phyloP scores from a whole-genome alignment of 2,113 vertebrate genomes.

The Ahaetulla prasina region DNA sequence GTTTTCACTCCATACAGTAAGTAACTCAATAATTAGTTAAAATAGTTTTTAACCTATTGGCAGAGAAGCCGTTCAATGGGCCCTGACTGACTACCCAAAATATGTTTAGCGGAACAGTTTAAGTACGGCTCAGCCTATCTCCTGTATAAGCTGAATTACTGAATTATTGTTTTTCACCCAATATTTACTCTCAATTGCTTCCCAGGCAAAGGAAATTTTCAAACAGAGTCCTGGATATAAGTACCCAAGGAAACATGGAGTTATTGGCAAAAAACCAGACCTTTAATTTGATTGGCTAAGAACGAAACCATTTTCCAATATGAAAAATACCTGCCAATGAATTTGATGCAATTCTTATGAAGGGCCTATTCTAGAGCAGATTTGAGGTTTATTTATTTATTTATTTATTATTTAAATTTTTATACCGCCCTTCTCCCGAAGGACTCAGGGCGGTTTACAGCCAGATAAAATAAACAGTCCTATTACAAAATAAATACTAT shows the following conservation, averaged over 20 bases:
- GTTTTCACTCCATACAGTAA: neutral
- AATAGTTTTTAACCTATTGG: neutral
- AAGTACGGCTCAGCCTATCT: neutral
- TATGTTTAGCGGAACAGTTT: neutral
- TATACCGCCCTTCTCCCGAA: no score
- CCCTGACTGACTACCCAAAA: neutral
- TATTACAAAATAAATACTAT: no score
- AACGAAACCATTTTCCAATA: neutral
- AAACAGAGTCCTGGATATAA: neutral
- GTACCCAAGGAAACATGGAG: neutral
- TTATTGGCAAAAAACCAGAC: neutral
- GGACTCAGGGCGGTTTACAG: no score
- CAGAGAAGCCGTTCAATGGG: neutral
- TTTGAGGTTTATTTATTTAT: no score
- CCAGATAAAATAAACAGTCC: no score
- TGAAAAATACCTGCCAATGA: neutral
- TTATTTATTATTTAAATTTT: no score
- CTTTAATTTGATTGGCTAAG: neutral
- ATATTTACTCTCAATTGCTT: neutral
- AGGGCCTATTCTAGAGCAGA: neutral
- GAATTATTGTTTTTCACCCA: neutral
- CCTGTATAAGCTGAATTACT: neutral
- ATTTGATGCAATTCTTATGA: neutral
- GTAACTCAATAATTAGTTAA: neutral
- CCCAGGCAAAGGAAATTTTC: neutral